Evolutionary conservation across 2,888 invertebrate species (phyloP), one percentile per base, ranked within the genome.

Genomic region (Gymnocheta viridis): DNA sequence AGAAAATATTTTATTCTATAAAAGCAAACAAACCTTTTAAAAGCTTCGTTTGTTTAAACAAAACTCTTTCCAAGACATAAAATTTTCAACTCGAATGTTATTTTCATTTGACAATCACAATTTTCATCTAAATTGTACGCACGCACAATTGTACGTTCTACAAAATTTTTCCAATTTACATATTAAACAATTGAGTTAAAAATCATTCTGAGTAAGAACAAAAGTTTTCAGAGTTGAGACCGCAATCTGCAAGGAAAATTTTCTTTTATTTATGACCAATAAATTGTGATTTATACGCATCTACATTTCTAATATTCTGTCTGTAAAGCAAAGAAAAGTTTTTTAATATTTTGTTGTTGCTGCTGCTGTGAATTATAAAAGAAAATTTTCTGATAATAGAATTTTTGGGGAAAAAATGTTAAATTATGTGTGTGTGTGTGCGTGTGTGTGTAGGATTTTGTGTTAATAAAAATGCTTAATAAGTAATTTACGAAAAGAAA

Each of bases 231-330:
- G 35, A 62, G n/a, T 54, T 78, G 56, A 82, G 38, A 32, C 44
- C 32, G 38, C 66, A 76, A 76, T 24, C 66, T 47, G 24, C 27
- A 41, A 19, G 5, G 32, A 76, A 47, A 66, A 6, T 19, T 54
- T 47, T 67, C n/a, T 41, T n/a, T 72, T 72, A 81, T 84, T 84
- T 81, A 84, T 84, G 77, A 24, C 62, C 77, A 73, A 81, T 84
- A 84, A 84, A 77, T 73, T 47, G 41, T 84, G 81, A 84, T 84
- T 84, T 84, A 84, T 77, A 72, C 4, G 29, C 51, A 49, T 49
- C 17, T 49, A 6, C 44, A 54, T 22, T 10, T 67, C 17, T 27
- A 56, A 12, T 29, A 47, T 38, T 24, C 10, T 64, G 14, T 19
- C 17, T 12, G n/a, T n/a, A n/a, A 64, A 10, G 29, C 14, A 44